Percentiles rank a stretch among this genome's conserved stretches.
phyloP scores from a whole-genome alignment of 2,113 vertebrate genomes.

The Callithrix jacchus region DNA sequence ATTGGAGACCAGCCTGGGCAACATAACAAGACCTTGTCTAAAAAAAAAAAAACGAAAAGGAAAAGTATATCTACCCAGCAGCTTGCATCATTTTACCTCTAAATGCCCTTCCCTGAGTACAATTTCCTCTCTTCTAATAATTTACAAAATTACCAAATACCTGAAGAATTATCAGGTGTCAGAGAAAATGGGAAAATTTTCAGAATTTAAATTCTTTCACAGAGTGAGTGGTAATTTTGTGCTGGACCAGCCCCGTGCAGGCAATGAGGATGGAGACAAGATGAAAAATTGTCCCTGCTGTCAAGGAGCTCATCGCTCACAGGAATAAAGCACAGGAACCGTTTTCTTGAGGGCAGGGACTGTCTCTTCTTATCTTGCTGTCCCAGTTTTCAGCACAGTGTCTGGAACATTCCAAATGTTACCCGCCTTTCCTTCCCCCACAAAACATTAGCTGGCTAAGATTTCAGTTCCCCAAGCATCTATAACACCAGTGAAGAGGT shows the following conservation, averaged over 20 bases:
- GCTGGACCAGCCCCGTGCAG: neutral
- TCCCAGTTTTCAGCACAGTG: neutral
- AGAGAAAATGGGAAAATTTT: neutral
- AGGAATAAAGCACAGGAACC: neutral
- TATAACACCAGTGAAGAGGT: neutral
- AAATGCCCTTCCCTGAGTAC: neutral
- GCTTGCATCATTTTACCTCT: neutral
- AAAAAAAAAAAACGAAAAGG: neutral
- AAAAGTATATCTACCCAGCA: neutral
- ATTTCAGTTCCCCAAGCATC: neutral
- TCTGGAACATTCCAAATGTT: neutral
- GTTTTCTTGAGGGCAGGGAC: neutral
- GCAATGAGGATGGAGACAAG: neutral
- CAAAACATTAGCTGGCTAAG: neutral
- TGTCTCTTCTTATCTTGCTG: neutral
- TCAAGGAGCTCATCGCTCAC: neutral
- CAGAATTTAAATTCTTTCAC: neutral
- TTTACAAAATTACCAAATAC: neutral
- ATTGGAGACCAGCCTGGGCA: too few relatives aligned
- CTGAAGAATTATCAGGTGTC: neutral
- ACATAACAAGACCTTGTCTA: too few relatives aligned
- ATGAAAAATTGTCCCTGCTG: neutral
- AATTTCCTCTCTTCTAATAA: neutral
- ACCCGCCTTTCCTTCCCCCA: too few relatives aligned
- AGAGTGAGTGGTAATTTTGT: neutral